Conservation (phyloP, 2,888 invertebrate species). For the Patella ulyssiponensis region DNA sequence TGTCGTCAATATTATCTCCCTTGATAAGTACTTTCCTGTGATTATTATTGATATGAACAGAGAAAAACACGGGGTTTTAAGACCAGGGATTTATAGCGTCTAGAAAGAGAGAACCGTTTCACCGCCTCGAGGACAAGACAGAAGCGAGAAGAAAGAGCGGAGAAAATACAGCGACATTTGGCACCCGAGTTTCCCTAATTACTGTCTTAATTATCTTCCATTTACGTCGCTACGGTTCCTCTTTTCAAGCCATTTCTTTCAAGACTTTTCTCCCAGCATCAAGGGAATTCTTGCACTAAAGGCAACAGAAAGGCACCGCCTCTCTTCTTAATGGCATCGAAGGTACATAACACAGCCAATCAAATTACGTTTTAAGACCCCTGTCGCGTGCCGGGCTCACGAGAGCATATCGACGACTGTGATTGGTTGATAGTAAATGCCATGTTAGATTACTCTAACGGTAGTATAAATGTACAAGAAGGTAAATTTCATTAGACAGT, state of each 20-base stretch:
- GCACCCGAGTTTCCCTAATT: neutral
- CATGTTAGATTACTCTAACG: slow-evolving; percentile 3
- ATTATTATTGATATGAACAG: too few species aligned
- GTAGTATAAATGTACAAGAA: slow-evolving; percentile 45
- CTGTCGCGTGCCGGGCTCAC: slow-evolving; percentile 12
- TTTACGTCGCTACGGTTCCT: slow-evolving; percentile 4
- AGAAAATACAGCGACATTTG: neutral
- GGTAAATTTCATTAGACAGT: slow-evolving; percentile 54
- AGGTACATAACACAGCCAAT: slow-evolving; percentile 27
- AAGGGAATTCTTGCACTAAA: neutral
- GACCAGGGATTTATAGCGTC: too few species aligned
- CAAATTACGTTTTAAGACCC: slow-evolving; percentile 7
- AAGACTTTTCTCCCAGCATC: neutral
- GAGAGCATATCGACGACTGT: slow-evolving; percentile 27
- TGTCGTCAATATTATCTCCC: too few species aligned
- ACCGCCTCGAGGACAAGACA: too few species aligned
- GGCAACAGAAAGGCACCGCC: slow-evolving; percentile 24
- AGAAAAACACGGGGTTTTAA: too few species aligned
- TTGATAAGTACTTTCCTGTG: too few species aligned
- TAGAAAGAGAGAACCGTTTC: too few species aligned
- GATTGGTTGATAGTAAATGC: slow-evolving; percentile 41
- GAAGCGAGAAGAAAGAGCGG: too few species aligned
- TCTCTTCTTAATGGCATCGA: slow-evolving; percentile 21
- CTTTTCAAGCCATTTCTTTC: slow-evolving; percentile 5
- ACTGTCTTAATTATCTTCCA: neutral